These are phyloP conservation scores for Parnassius apollo DNA, from an alignment of 2,888 invertebrate species.

Conservation along the genomic window DNA sequence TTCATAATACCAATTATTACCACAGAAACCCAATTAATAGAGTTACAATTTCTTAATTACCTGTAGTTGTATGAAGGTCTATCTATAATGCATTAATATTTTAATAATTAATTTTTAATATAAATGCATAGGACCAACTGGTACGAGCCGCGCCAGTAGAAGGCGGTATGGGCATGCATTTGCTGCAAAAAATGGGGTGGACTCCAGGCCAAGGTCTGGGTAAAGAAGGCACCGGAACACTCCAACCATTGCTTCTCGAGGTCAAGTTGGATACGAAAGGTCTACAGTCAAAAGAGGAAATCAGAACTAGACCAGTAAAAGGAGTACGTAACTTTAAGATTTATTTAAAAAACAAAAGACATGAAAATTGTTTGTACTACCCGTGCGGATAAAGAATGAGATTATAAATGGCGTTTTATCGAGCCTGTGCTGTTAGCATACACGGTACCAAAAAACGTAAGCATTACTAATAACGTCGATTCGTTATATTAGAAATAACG, in stretches of 20 bases:
- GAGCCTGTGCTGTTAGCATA: too few relatives aligned
- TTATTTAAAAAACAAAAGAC: neutral
- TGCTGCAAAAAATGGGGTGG: conserved; percentile 99
- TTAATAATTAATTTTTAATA: conserved; percentile 6
- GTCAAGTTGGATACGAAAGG: conserved; percentile 98
- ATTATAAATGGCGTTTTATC: too few relatives aligned
- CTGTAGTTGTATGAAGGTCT: neutral
- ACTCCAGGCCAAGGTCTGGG: conserved; percentile 97
- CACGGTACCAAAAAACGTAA: too few relatives aligned
- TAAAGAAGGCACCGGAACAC: conserved; percentile 94
- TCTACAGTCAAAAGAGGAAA: conserved; percentile 88
- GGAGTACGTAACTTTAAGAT: conserved; percentile 49
- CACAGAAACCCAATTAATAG: neutral
- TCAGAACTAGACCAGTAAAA: conserved; percentile 56
- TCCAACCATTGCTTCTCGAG: conserved; percentile 94
- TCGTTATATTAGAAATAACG: too few relatives aligned
- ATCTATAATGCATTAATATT: neutral
- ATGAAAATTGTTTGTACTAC: too few relatives aligned
- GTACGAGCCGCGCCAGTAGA: conserved; percentile 93
- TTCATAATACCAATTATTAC: too few relatives aligned
- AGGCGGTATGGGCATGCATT: conserved; percentile 97
- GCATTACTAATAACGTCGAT: too few relatives aligned
- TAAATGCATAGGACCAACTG: conserved; percentile 89
- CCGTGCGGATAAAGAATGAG: too few relatives aligned
- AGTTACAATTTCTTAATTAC: conserved; percentile 9